Conservation (phyloP, 2,113 vertebrate genomes). For the Poicephalus gulielmi region DNA sequence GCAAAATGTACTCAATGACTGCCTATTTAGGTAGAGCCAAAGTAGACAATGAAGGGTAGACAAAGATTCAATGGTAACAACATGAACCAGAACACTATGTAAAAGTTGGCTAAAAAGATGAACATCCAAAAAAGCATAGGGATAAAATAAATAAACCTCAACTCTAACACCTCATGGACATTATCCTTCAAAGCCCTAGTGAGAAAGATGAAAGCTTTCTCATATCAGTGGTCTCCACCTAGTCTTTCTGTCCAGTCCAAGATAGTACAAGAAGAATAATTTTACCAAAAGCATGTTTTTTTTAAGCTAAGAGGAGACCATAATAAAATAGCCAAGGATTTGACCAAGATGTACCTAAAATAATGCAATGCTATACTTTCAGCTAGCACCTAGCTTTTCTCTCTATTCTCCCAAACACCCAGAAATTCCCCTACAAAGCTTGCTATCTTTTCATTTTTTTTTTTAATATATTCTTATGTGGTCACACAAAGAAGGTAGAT, state of each 20-base stretch:
- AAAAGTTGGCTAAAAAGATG: neutral
- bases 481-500: neutral
- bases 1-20: neutral
- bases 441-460: neutral
- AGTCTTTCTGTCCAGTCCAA: constrained; percentile 24
- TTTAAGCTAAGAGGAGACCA: neutral
- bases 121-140: neutral
- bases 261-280: neutral
- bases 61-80: neutral
- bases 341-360: neutral
- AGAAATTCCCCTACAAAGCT: neutral
- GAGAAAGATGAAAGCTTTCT: neutral
- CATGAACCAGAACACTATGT: neutral
- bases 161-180: neutral
- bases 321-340: neutral
- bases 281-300: neutral
- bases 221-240: neutral
- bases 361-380: neutral
- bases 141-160: neutral
- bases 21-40: neutral
- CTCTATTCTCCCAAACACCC: neutral
- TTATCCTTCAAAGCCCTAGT: constrained; percentile 20
- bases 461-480: neutral
- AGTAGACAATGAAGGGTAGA: neutral
- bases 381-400: neutral